Conservation (phyloP, 1,140 invertebrate genomes). For the Maconellicoccus hirsutus region DNA sequence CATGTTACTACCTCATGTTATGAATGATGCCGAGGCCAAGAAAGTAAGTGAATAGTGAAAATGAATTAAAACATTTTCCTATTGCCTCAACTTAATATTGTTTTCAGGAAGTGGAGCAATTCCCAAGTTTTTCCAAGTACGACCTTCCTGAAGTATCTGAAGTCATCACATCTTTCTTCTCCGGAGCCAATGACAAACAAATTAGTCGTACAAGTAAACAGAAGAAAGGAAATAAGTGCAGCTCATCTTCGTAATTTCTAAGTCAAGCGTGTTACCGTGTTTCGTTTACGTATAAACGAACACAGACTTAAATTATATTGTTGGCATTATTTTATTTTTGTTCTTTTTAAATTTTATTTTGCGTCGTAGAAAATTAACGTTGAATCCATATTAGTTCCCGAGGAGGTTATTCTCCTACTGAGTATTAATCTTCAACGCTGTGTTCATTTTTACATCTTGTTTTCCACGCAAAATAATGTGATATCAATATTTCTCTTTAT, state of each 20-base stretch:
- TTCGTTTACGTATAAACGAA: too few species aligned
- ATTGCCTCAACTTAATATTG: slow-evolving; percentile 16
- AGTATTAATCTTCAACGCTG: background rate
- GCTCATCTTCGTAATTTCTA: slow-evolving; percentile 30
- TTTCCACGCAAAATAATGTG: background rate
- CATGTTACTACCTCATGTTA: slow-evolving; percentile 88
- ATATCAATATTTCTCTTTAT: background rate
- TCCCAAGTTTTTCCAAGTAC: slow-evolving; percentile 68
- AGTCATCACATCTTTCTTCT: slow-evolving; percentile 68
- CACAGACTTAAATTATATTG: background rate
- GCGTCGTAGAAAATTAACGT: background rate
- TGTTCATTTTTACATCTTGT: background rate
- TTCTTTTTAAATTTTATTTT: background rate
- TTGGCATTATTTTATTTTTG: too few species aligned
- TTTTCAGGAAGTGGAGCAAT: slow-evolving; percentile 68
- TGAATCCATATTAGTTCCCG: too few species aligned
- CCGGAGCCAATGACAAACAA: slow-evolving; percentile 45
- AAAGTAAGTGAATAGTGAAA: slow-evolving; percentile 44
- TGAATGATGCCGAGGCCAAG: slow-evolving; percentile 92
- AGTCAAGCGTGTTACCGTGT: too few species aligned
- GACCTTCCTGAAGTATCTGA: slow-evolving; percentile 86
- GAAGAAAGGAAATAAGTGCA: slow-evolving; percentile 39
- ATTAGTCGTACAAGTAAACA: slow-evolving; percentile 40
- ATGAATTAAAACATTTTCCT: too few species aligned
- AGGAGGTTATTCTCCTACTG: too few species aligned